Evolutionary conservation across 2,888 invertebrate species (phyloP).

Genomic region (Deilephila porcellus): DNA sequence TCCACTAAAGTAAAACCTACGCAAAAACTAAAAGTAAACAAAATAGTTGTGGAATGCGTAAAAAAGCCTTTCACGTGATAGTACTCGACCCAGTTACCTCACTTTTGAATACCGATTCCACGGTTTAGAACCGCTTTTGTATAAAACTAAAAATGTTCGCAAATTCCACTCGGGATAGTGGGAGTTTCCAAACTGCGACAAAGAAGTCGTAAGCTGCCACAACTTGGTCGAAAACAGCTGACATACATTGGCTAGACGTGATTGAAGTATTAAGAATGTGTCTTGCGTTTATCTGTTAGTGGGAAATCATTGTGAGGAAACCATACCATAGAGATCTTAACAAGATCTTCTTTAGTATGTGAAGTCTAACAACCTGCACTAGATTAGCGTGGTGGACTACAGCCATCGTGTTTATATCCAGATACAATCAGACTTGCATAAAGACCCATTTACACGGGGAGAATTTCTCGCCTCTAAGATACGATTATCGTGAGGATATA

Average conservation of each 20-base stretch:
- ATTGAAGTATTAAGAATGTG: neutral
- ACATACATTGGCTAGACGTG: neutral
- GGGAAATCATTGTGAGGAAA: too few species aligned
- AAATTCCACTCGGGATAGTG: conserved; percentile 2
- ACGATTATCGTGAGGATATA: too few species aligned
- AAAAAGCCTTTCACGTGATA: conserved; percentile 3
- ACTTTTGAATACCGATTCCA: neutral
- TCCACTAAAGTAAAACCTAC: neutral
- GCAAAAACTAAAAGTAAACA: neutral
- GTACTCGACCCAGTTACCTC: conserved; percentile 1
- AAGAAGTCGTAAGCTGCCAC: neutral
- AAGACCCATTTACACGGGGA: too few species aligned
- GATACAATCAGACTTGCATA: too few species aligned
- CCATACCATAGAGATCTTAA: too few species aligned
- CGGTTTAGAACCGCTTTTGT: conserved; percentile 1
- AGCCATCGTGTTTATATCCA: too few species aligned
- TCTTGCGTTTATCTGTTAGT: too few species aligned
- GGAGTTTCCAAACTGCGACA: neutral
- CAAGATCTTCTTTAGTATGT: too few species aligned
- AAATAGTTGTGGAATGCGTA: neutral
- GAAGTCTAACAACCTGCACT: too few species aligned
- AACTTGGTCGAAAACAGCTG: neutral
- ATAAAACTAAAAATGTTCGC: conserved; percentile 1
- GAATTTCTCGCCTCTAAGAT: too few species aligned
- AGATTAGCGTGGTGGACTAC: too few species aligned